Base-by-base conservation (phyloP, 1,140 invertebrate genomes). In the Drosophila malerkotliana region DNA sequence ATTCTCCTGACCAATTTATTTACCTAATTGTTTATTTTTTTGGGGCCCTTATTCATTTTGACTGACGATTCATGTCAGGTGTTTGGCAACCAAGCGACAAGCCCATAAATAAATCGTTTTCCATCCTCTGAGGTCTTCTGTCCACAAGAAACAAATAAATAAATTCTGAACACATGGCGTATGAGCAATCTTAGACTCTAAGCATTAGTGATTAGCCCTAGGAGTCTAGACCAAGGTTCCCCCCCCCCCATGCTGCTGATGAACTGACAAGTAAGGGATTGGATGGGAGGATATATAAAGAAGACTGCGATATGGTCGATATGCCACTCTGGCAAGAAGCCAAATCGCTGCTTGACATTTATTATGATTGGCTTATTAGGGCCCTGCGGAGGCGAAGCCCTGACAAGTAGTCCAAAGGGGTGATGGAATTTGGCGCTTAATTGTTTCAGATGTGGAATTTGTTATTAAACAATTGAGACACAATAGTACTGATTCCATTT, bases 291-390 rank as follows among this genome's bases (percentile, higher is more conserved):
- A 45, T 32, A 21, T 32, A 32, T 8, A 3, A 32, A 32, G 18
- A 32, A 15, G 39, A 14, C 9, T 39, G 30, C 28, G 44, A 72
- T 53, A 56, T 61, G 64, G 63, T 55, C 56, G 59, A 75, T 80
- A 82, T 75, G 75, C 48, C 72, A 76, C 76, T 41, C 39, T 87
- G 82, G 82, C 82, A 76, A 18, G 49, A 69, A 72, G 82, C 82
- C 82, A 87, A 88, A 69, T 76, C 59, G 66, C 62, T 88, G 83
- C 82, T 88, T 87, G 82, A 87, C 82, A 87, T 87, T 87, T 87
- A 88, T 87, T 87, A 88, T 87, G 82, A 87, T 87, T 79, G 82
- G 79, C 82, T 87, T 88, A 87, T 87, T 87, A 87, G 83, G 78
- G 58, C 73, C 45, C 54, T 64, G 64, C 48, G 52, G 49, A 52